Base-by-base conservation (phyloP, 2,797 vertebrate species). In the Phylloscopus collybita region DNA sequence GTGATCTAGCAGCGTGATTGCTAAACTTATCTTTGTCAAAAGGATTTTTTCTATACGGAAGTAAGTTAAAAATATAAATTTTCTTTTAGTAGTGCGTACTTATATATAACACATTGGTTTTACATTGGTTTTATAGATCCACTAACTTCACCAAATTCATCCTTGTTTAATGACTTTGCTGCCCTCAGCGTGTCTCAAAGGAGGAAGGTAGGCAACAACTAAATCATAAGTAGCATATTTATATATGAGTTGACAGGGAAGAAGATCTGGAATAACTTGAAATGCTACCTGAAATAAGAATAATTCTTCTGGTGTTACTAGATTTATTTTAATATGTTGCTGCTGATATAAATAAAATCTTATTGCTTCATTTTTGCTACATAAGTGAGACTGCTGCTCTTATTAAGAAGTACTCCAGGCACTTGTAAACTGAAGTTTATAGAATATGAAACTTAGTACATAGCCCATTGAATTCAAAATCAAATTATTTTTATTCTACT, bases 101-200 rank as follows among this genome's bases (percentile, higher is more conserved):
- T 49, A 44, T 83, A 4, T 62, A 7, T 56, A 54, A 95, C 75
- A n/a, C 82, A 12, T 61, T 54, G 53, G 26, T 16, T 94, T 80
- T 64, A 94, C 29, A 11, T 95, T 95, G 90, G 76, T 93, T 86
- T 97, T 98, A 60, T 96, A 99, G 99, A 99, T 98, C 97, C 99
- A 96, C 98, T 99, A 96, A 99, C 98, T 98, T 99, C 99, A 92
- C 98, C 99, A 88, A 98, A 98, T 96, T 99, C 99, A 88, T 99
- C 99, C 88, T 98, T 99, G 96, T 99, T 99, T 98, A 99, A 99
- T 98, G 99, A 99, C 97, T 99, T 99, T 98, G 98, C 99, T 98
- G 99, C 99, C 97, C 99, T 99, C 97, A 99, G 98, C 75, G 98
- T 99, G 97, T 99, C 99, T 94, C 99, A 99, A 97, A 99, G 99